Evolutionary conservation across 1,140 invertebrate species (phyloP), one percentile per base, ranked within the genome.

Genomic region (Drosophila novamexicana): DNA sequence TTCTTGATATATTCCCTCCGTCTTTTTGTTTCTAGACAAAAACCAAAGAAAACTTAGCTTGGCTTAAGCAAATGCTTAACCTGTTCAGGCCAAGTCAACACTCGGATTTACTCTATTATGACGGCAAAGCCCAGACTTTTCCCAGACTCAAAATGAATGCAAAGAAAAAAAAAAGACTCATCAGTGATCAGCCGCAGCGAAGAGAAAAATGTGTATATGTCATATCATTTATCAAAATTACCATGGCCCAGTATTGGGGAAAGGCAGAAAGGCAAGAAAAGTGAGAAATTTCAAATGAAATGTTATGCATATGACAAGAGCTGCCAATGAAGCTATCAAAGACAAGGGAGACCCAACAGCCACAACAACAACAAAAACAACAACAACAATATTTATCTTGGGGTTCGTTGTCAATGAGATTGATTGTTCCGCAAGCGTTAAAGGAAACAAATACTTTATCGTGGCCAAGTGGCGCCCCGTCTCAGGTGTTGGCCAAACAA

Each of bases 191-290:
- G 37, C 50, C 40, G 45, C 58, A 42, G 42, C 45, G 44, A 10
- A 40, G 7, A 32, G 16, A 29, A 56, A 58, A 45, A 64, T 49
- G 2, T 29, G 4, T 5, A 29, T 56, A 57, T 53, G 39, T 44
- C 56, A 44, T 65, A 81, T 78, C 75, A 85, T 85, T 86, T 86
- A 85, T 85, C 81, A 85, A 67, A 63, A 80, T 84, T 86, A 75
- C 71, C 77, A 74, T 29, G 22, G 22, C 22, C 22, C 22, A 29
- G 22, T 29, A 29, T 69, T 29, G 72, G 75, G 40, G n/a, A 18
- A 14, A 45, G 56, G 40, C 63, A 50, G 56, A 5, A 29, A 29
- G 22, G 22, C 22, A 32, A 47, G 14, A 62, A 49, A 73, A 40
- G 7, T 37, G 5, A 29, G 12, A n/a, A 29, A 29, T 29, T 10